Evolutionary conservation across 2,113 vertebrate species (phyloP), one percentile per base, ranked within the genome.

Genomic region (Amblyopsis rosae): DNA sequence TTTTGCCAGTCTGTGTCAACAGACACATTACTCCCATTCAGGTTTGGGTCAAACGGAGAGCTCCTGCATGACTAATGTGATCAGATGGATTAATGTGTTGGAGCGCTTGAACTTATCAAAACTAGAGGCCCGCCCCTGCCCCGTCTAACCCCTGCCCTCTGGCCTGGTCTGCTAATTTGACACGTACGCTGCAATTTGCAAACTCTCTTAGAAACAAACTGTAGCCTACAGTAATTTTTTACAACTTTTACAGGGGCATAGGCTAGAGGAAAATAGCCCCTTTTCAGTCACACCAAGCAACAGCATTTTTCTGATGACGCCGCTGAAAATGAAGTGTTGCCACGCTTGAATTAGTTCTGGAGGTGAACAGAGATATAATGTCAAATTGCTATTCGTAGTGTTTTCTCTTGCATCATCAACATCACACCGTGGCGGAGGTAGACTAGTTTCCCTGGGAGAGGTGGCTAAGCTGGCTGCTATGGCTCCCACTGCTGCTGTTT

Each of bases 401-500:
- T 69, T 75, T 72, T 68, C 51, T 55, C 13, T 57, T 50, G 65
- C 26, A 32, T 58, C 66, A 53, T 77, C 75, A 71, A 46, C 12
- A 16, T 73, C 73, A 77, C 76, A 68, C 15, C 33, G 53, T 70
- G 72, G 73, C 59, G 56, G 69, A 67, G 69, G 63, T 62, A 45
- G 86, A 56, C 61, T 74, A 67, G 80, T 59, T 65, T 62, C 69
- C 71, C 13, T 78, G 71, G 69, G 65, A 82, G 74, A 78, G 10
- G 65, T 46, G 79, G 71, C 82, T 71, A 56, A 73, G 83, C 83
- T 74, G 85, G 86, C 88, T 74, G 82, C 81, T 80, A 82, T 82
- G 76, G 78, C 86, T 87, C 85, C 85, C 87, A 70, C 73, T 82
- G 82, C 85, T 89, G 85, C 88, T 87, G 90, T 91, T 91, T 90